Percentiles rank a stretch among this genome's conserved stretches.
Conservation (phyloP, 2,797 vertebrate genomes). For the Manis javanica region DNA sequence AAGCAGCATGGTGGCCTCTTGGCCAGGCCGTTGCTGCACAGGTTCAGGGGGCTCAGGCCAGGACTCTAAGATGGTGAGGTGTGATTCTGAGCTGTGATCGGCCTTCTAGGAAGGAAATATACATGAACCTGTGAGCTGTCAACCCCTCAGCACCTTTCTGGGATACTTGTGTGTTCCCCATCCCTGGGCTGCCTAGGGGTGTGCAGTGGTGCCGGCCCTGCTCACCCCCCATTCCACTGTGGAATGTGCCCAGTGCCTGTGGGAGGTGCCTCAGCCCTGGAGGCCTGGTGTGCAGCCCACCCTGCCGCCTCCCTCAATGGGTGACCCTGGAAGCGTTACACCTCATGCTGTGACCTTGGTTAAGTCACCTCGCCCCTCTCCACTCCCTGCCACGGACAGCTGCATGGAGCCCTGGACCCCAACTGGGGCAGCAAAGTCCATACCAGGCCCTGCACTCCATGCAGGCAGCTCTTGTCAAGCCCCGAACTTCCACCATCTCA, state of each 20-base stretch:
- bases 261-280: fast-evolving
- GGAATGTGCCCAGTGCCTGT: background rate
- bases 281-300: no score
- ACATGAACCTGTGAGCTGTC: background rate
- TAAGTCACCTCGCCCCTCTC: background rate
- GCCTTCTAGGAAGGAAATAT: background rate
- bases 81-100: background rate
- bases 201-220: background rate
- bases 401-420: background rate
- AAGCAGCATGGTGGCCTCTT: background rate
- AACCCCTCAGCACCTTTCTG: no score
- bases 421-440: background rate
- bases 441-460: fast-evolving
- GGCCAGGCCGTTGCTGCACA: constrained; percentile 63
- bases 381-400: background rate
- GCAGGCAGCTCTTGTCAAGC: background rate
- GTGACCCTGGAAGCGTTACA: background rate
- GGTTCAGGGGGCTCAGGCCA: constrained; percentile 36
- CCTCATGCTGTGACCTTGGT: fast-evolving
- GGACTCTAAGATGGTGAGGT: background rate
- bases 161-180: background rate
- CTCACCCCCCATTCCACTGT: background rate
- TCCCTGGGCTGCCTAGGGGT: background rate
- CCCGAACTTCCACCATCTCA: background rate
- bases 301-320: background rate